These are phyloP conservation scores for Neoascia interrupta DNA, from an alignment of 2,888 invertebrate species.

Conservation along the genomic window DNA sequence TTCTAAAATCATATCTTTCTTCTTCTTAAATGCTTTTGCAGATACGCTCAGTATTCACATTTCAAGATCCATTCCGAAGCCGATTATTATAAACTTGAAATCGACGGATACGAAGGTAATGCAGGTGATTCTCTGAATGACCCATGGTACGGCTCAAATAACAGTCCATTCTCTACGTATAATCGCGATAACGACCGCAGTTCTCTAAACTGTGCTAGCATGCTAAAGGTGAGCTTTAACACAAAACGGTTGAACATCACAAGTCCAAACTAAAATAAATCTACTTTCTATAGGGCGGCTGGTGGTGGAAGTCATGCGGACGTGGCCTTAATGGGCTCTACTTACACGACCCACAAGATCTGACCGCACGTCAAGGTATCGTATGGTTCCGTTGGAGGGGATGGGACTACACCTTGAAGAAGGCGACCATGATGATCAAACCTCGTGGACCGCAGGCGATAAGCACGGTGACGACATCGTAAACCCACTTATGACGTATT, in stretches of 20 bases:
- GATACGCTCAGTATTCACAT: slow-evolving; percentile 94
- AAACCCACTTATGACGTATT: slow-evolving; percentile 41
- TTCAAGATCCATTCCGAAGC: slow-evolving; percentile 95
- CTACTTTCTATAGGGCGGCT: slow-evolving; percentile 84
- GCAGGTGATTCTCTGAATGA: slow-evolving; percentile 95
- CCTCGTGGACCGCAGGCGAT: slow-evolving; percentile 81
- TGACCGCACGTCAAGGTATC: slow-evolving; percentile 94
- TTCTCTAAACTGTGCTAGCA: slow-evolving; percentile 93
- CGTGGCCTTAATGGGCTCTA: slow-evolving; percentile 94
- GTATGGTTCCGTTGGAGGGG: slow-evolving; percentile 98
- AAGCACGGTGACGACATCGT: slow-evolving; percentile 72
- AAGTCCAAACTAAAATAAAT: not conserved
- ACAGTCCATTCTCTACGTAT: slow-evolving; percentile 95
- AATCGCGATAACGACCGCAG: slow-evolving; percentile 95
- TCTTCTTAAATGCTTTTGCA: too few relatives aligned
- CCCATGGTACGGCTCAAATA: slow-evolving; percentile 96
- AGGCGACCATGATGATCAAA: slow-evolving; percentile 95
- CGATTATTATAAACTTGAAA: slow-evolving; percentile 94
- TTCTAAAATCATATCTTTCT: too few relatives aligned
- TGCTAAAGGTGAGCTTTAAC: slow-evolving; percentile 84
- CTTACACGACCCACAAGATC: slow-evolving; percentile 92
- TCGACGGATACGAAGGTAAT: slow-evolving; percentile 94
- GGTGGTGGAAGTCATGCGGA: slow-evolving; percentile 98
- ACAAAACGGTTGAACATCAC: not conserved
- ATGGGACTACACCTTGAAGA: slow-evolving; percentile 95